These are phyloP conservation scores for Falco peregrinus DNA, from an alignment of 2,797 vertebrate genomes.

Conservation along the genomic window DNA sequence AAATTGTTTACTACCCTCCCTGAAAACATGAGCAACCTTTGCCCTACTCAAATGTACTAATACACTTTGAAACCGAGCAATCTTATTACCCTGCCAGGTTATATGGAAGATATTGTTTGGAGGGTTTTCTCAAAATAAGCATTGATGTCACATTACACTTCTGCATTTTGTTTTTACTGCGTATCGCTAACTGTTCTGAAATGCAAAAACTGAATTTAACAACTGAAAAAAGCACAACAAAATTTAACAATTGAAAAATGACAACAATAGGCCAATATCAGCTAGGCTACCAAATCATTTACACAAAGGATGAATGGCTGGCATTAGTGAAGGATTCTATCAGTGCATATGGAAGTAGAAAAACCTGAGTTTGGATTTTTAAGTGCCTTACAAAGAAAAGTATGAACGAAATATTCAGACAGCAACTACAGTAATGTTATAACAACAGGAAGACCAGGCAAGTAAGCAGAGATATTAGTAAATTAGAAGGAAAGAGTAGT, in stretches of 20 bases:
- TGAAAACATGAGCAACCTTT: slow-evolving; percentile 17
- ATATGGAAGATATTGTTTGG: neutral
- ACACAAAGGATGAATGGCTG: neutral
- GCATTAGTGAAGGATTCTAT: neutral
- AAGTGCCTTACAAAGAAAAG: neutral
- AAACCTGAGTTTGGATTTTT: neutral
- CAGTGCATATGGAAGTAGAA: neutral
- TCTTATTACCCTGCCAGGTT: neutral
- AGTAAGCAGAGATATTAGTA: neutral
- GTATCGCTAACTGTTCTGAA: neutral
- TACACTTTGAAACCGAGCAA: neutral
- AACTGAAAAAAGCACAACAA: neutral
- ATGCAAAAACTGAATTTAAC: neutral
- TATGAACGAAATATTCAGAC: neutral
- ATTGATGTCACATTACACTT: neutral
- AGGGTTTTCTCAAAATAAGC: neutral
- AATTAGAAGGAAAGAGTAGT: neutral
- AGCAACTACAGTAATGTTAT: neutral
- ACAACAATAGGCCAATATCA: neutral
- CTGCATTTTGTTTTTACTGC: neutral
- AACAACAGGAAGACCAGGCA: neutral
- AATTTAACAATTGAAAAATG: neutral
- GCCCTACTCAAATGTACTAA: neutral
- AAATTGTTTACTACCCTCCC: slow-evolving; percentile 30
- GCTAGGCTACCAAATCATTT: neutral